Conservation (phyloP, 2,888 invertebrate genomes). For the Sesia bembeciformis region DNA sequence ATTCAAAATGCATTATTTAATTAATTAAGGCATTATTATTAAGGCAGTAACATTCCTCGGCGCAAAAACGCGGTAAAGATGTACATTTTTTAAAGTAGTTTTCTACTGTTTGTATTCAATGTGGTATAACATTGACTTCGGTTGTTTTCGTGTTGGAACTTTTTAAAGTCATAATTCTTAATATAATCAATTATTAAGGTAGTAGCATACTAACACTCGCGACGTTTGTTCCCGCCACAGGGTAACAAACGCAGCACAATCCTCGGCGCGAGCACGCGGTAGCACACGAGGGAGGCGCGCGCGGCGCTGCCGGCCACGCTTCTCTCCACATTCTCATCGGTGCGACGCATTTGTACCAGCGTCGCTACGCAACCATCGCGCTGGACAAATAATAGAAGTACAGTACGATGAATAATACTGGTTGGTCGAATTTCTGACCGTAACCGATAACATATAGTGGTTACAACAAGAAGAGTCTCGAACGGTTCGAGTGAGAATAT, state of each 20-base stretch:
- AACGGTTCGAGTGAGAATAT: no score
- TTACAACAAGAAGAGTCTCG: no score
- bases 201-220: conserved; percentile 5
- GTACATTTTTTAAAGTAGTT: no score
- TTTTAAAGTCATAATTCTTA: not conserved
- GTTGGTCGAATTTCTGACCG: no score
- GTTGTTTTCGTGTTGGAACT: no score
- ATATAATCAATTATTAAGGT: not conserved
- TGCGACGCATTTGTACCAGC: conserved; percentile 24
- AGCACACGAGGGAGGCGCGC: conserved; percentile 32
- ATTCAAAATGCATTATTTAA: no score
- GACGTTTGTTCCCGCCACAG: conserved; percentile 14
- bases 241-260: conserved; percentile 28
- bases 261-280: conserved; percentile 45
- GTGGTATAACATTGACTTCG: no score
- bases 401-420: not conserved
- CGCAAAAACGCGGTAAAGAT: no score
- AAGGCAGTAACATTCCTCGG: no score
- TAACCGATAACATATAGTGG: no score
- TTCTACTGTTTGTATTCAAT: no score
- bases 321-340: conserved; percentile 11
- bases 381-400: conserved; percentile 13
- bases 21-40: no score
- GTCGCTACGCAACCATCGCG: conserved; percentile 39
- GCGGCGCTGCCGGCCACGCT: conserved; percentile 15